Evolutionary conservation across 2,113 vertebrate species (phyloP).

Genomic region (Stigmatopora argus): DNA sequence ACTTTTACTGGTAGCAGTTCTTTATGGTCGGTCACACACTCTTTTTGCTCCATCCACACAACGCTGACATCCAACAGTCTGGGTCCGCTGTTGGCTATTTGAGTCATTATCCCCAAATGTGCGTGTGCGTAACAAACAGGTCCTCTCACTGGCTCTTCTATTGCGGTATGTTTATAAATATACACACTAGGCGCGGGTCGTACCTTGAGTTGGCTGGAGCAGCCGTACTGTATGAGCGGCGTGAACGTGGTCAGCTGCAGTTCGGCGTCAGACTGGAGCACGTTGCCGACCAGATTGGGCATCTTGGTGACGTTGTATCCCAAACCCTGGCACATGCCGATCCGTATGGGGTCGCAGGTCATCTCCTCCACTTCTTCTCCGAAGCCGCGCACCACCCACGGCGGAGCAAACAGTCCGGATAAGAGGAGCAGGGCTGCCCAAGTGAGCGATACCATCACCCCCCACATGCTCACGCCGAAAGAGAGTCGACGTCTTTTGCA

Average conservation of each 20-base stretch:
- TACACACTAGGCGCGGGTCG: neutral
- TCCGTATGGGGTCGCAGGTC: conserved; percentile 93
- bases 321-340: conserved; percentile 95
- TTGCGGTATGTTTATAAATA: neutral
- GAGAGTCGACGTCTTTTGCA: conserved; percentile 7
- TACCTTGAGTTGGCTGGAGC: conserved; percentile 95
- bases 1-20: conserved; percentile 26
- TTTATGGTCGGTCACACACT: conserved; percentile 22
- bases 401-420: conserved; percentile 36
- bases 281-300: conserved; percentile 96
- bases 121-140: neutral
- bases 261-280: conserved; percentile 93
- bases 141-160: conserved; percentile 2
- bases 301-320: conserved; percentile 98
- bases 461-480: conserved; percentile 38
- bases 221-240: conserved; percentile 97
- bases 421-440: conserved; percentile 44
- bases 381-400: conserved; percentile 62
- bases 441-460: conserved; percentile 33
- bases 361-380: conserved; percentile 87
- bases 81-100: conserved; percentile 22
- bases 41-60: neutral
- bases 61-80: conserved; percentile 33
- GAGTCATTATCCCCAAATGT: conserved; percentile 25
- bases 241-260: conserved; percentile 95